Base-by-base conservation (phyloP, 2,888 invertebrate species). In the Dasysyrphus albostriatus region DNA sequence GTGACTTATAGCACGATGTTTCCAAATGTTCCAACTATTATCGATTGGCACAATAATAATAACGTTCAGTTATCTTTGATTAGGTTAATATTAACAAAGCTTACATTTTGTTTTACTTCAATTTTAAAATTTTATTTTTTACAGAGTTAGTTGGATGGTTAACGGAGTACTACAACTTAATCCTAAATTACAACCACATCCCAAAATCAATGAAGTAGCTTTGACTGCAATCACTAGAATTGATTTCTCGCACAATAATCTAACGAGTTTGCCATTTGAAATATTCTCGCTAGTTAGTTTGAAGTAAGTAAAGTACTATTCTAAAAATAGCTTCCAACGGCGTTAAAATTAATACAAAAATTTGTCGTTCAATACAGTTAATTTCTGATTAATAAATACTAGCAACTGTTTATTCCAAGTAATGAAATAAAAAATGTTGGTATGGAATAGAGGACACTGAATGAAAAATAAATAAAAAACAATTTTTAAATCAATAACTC, bases 211-310 rank as follows among this genome's bases (percentile, higher is more conserved):
- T 88, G 94, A 95, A 78, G 94, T 96, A 6, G 95, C 97, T 0
- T 93, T 98, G n/a, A 96, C 96, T 90, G 98, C 98, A 0, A 96
- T 99, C 80, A 99, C 99, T 0, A 94, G 98, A 49, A 93, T 99
- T 34, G 99, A 99, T 92, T 94, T 99, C 54, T 98, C 98, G 8
- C 96, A 96, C 91, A 99, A 99, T 93, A 95, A 96, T 80, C 94
- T 99, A 67, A 94, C 95, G 0, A 93, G 94, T 34, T 92, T 99
- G 89, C 99, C 99, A 0, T 93, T 95, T 0, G 95, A 96, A 77
- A 93, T 99, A 63, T 98, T 99, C 92, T 95, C 96, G 84, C 93
- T 98, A 90, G 95, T 95, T 84, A 98, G 98, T 90, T 93, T 98
- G 58, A 95, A 95, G 94, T 95, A 89, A 90, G 90, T 89, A 34